Base-by-base conservation (phyloP, 2,797 vertebrate genomes). In the Harpagifer antarcticus region DNA sequence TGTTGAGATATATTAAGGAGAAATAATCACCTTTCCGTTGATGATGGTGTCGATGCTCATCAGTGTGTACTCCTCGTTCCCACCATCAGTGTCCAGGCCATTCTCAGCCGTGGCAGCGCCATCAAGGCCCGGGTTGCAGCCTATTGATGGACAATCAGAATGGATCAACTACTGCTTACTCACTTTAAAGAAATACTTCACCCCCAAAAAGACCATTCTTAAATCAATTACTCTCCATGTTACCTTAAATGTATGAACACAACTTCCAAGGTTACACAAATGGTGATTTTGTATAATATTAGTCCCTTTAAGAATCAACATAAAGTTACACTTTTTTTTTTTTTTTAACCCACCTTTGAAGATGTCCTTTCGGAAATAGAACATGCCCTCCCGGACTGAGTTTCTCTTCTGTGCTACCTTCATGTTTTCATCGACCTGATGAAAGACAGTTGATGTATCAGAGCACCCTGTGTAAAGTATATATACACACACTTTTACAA, bases 1-100 rank as follows among this genome's bases (percentile, higher is more conserved):
- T 10, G 13, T 56, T 19, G 17, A 5, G 13, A 43, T 55, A 31
- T 49, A 43, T 17, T 4, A 31, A 72, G 7, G 10, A 16, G 8
- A 14, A 15, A 27, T 15, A 31, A 42, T 56, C 86, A 99, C 98
- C 97, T 99, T 99, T 83, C 98, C 98, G 1, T 99, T 99, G 92
- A 99, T 98, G 92, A 99, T 99, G 0, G 98, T 99, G 91, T 99
- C 97, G 14, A 99, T 97, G 92, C 96, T 98, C 98, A 99, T 99
- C 72, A 98, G 92, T 0, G 87, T 90, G 87, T 96, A 99, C 62
- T 99, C 98, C 81, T 99, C 98, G 0, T 91, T 58, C 0, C 88
- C 69, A 3, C 80, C 54, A 0, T 93, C 90, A 0, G 16, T 75
- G 71, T 97, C 96, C 0, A 95, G 61, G 54, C 96, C 96, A 0